phyloP scores from a whole-genome alignment of 2,113 vertebrate genomes.

The Hemibagrus wyckioides region DNA sequence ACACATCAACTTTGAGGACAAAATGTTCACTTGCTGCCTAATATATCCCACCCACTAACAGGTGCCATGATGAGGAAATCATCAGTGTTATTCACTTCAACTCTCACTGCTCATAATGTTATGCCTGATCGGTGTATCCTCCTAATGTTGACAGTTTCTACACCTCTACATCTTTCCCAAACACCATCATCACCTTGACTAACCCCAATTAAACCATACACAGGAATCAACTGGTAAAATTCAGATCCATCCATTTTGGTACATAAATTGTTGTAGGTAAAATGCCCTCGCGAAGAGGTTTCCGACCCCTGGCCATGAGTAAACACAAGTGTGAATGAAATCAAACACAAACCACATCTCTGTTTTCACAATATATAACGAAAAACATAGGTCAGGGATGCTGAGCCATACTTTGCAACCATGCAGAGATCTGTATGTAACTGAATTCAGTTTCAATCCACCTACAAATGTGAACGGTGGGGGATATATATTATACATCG shows the following conservation, averaged over 20 bases:
- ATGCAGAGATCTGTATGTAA: not conserved
- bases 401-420: not conserved
- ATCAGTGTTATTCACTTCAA: too few species aligned
- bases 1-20: too few species aligned
- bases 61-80: too few species aligned
- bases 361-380: not conserved
- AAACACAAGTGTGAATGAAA: not conserved
- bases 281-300: not conserved
- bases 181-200: not conserved
- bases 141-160: not conserved
- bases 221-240: not conserved
- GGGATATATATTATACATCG: not conserved
- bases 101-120: too few species aligned
- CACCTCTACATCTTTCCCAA: not conserved
- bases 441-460: not conserved
- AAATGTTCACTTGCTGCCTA: too few species aligned
- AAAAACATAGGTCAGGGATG: not conserved
- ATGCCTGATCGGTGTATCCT: too few species aligned
- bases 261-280: not conserved
- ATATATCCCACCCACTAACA: too few species aligned
- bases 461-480: not conserved
- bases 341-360: not conserved
- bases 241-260: not conserved
- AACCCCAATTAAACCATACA: not conserved
- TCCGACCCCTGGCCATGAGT: not conserved